Conservation (phyloP, 1,140 invertebrate genomes). For the Mamestra configurata region DNA sequence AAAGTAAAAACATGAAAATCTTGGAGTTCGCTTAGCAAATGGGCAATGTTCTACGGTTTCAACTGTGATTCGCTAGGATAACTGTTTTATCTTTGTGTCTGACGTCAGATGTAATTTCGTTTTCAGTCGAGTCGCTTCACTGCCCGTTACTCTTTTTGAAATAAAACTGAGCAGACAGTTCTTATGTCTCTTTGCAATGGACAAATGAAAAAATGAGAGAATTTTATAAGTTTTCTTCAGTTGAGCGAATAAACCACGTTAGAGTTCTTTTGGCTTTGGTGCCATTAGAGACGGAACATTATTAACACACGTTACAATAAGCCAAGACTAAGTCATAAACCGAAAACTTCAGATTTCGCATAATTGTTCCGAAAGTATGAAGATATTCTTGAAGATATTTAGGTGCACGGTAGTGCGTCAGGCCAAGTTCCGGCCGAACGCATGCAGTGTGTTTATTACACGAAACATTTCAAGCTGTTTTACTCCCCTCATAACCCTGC, state of each 20-base stretch:
- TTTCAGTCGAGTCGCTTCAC: slow-evolving; percentile 32
- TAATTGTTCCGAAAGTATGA: no score
- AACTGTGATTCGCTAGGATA: slow-evolving; percentile 35
- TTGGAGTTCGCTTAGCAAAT: slow-evolving; percentile 34
- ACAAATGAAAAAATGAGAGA: background rate
- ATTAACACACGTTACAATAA: background rate
- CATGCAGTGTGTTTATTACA: no score
- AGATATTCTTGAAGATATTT: no score
- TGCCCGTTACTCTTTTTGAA: slow-evolving; percentile 33
- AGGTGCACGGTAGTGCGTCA: no score
- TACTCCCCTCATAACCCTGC: no score
- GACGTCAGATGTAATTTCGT: slow-evolving; percentile 32
- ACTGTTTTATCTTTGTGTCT: slow-evolving; percentile 33
- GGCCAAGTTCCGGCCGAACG: no score
- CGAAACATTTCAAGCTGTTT: no score
- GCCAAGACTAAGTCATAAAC: background rate
- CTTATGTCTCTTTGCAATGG: slow-evolving; percentile 19
- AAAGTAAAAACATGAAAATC: slow-evolving; percentile 54
- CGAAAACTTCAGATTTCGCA: background rate
- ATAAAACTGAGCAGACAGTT: slow-evolving; percentile 38
- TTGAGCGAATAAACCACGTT: background rate
- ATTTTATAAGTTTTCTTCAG: background rate
- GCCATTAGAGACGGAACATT: background rate
- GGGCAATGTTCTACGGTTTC: slow-evolving; percentile 28
- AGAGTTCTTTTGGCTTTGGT: background rate